Conservation (phyloP, 1,140 invertebrate genomes). For the Trichoplusia ni region DNA sequence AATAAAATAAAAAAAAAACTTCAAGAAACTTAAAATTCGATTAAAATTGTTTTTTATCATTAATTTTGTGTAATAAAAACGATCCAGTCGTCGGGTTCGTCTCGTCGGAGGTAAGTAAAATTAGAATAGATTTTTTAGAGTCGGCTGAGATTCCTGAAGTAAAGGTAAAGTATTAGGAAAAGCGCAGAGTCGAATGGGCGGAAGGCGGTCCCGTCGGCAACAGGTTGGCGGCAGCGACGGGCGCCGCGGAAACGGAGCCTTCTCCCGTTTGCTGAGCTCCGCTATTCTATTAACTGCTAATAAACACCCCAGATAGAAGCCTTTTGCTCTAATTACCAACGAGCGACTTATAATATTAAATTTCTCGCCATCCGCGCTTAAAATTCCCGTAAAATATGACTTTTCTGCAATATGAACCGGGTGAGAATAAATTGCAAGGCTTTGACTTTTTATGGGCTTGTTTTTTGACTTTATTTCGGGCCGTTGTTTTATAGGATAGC, state of each 20-base stretch:
- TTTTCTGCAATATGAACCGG: conserved; percentile 33
- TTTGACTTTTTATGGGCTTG: background rate
- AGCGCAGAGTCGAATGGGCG: conserved; percentile 64
- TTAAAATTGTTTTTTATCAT: conserved; percentile 62
- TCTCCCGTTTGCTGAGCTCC: conserved; percentile 54
- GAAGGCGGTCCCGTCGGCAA: conserved; percentile 78
- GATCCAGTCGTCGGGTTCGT: conserved; percentile 30
- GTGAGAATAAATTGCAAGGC: conserved; percentile 27
- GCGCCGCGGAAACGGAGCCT: conserved; percentile 39
- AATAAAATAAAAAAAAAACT: conserved; percentile 40
- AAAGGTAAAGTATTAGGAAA: conserved; percentile 37
- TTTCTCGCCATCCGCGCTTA: conserved; percentile 43
- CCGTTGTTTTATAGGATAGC: background rate
- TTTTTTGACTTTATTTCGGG: background rate
- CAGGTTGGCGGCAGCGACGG: conserved; percentile 64
- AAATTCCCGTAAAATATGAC: conserved; percentile 42
- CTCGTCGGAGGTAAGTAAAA: conserved; percentile 33
- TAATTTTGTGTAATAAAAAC: conserved; percentile 66
- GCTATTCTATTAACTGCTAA: conserved; percentile 68
- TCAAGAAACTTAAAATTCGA: conserved; percentile 35
- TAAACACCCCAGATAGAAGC: conserved; percentile 55
- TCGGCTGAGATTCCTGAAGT: conserved; percentile 15
- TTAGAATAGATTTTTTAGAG: conserved; percentile 40
- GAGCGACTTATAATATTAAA: conserved; percentile 56
- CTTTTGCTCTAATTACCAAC: conserved; percentile 58